Conservation (phyloP, 2,113 vertebrate species). For the Ammodytes marinus region DNA sequence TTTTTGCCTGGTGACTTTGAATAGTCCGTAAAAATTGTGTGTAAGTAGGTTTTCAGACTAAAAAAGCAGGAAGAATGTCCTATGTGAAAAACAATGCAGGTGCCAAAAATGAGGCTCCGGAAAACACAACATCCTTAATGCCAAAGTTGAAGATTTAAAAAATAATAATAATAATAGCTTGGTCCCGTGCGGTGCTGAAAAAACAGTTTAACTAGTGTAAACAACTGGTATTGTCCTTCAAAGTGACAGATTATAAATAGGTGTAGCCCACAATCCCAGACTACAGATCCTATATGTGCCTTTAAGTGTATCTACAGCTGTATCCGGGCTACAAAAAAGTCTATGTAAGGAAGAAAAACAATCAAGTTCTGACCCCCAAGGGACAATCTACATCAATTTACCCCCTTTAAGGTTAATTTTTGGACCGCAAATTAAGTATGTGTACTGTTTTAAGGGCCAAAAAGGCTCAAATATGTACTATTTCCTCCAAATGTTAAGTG, state of each 20-base stretch:
- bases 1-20: not conserved
- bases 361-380: too few relatives aligned
- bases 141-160: not conserved
- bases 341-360: constrained; percentile 16
- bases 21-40: not conserved
- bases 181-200: not conserved
- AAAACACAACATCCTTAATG: constrained; percentile 23
- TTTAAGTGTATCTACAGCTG: not conserved
- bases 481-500: too few relatives aligned
- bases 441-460: too few relatives aligned
- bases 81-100: constrained; percentile 1
- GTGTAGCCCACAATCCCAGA: constrained; percentile 4
- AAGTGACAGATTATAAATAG: not conserved
- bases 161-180: not conserved
- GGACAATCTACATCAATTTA: too few relatives aligned
- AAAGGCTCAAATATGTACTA: too few relatives aligned
- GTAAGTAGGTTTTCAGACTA: not conserved
- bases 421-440: too few relatives aligned
- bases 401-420: too few relatives aligned
- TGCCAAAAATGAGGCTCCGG: constrained; percentile 27
- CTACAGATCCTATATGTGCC: not conserved
- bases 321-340: not conserved
- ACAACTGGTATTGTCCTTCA: not conserved
- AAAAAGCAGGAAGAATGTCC: constrained; percentile 10
- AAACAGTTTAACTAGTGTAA: not conserved